phyloP scores from a whole-genome alignment of 2,888 invertebrate genomes.

The Orthosia cruda region DNA sequence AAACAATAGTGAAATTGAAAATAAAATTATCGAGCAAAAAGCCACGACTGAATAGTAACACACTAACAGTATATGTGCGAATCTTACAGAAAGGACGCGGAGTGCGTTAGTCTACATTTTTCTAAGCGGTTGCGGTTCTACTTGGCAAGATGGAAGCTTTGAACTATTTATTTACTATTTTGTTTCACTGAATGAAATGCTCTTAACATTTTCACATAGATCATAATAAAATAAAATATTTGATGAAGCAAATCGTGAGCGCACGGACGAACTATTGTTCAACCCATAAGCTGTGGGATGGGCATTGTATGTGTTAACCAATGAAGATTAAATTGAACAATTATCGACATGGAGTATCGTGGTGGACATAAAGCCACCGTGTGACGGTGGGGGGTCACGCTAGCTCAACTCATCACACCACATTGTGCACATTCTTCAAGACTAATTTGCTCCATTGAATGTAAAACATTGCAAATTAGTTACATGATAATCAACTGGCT shows the following conservation, averaged over 20 bases:
- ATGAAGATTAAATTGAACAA: not conserved
- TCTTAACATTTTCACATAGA: not conserved
- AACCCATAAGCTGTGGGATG: no score
- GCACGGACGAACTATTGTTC: no score
- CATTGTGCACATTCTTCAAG: slow-evolving; percentile 25
- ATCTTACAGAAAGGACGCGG: not conserved
- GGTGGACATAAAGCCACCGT: not conserved
- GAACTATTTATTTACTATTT: not conserved
- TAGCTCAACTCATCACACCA: slow-evolving; percentile 17
- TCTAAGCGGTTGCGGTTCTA: not conserved
- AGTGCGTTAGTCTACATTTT: not conserved
- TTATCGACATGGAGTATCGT: slow-evolving; percentile 7
- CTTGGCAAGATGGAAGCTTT: not conserved
- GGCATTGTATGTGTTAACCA: no score
- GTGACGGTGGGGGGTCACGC: slow-evolving; percentile 17
- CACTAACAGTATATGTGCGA: no score
- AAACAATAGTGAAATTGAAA: no score
- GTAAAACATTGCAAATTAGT: slow-evolving; percentile 15
- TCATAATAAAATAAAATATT: no score
- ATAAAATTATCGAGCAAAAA: not conserved
- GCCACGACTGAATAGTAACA: no score
- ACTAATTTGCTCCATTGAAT: slow-evolving; percentile 30
- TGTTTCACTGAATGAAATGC: not conserved
- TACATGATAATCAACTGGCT: not conserved
- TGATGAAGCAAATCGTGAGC: no score